Conservation (phyloP, 2,888 invertebrate genomes). For the Formica aserva region DNA sequence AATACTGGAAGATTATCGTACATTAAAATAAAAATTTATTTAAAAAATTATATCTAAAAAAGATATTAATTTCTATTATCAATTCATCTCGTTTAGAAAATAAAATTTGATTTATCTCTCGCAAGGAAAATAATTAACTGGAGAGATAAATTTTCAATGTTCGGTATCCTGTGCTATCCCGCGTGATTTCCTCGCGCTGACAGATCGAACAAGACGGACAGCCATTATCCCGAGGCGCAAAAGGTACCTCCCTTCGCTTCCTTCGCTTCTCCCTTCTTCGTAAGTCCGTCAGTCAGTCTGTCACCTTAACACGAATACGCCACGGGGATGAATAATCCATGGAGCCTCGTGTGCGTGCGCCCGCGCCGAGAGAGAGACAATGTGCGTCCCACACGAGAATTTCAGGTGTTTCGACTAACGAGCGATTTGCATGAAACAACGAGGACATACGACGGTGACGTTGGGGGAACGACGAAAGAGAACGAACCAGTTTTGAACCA, state of each 20-base stretch:
- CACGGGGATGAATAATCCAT: slow-evolving; percentile 82
- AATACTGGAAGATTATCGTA: too few relatives aligned
- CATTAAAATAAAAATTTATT: neutral
- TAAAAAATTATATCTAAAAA: neutral
- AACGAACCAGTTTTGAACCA: slow-evolving; percentile 71
- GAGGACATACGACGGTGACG: slow-evolving; percentile 56
- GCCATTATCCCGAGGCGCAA: slow-evolving; percentile 47
- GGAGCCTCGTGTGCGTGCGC: slow-evolving; percentile 55
- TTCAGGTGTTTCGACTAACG: slow-evolving; percentile 80
- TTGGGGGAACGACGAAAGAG: slow-evolving; percentile 43
- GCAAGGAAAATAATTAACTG: slow-evolving; percentile 34
- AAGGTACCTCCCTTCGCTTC: slow-evolving; percentile 31
- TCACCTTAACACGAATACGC: slow-evolving; percentile 66
- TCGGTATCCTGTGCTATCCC: slow-evolving; percentile 6
- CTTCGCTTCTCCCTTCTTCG: slow-evolving; percentile 40
- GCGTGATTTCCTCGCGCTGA: slow-evolving; percentile 31
- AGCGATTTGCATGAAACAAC: slow-evolving; percentile 81
- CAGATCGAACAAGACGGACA: slow-evolving; percentile 53
- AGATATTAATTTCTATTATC: neutral
- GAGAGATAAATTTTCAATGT: slow-evolving; percentile 21
- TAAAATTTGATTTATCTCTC: slow-evolving; percentile 22
- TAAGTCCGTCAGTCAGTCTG: slow-evolving; percentile 57
- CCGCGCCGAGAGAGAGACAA: slow-evolving; percentile 68
- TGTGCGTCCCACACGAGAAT: slow-evolving; percentile 76
- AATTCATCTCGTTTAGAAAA: neutral